Evolutionary conservation across 1,140 invertebrate genomes (phyloP), one percentile per base, ranked within the genome.

Genomic region (Danaus melanippus): DNA sequence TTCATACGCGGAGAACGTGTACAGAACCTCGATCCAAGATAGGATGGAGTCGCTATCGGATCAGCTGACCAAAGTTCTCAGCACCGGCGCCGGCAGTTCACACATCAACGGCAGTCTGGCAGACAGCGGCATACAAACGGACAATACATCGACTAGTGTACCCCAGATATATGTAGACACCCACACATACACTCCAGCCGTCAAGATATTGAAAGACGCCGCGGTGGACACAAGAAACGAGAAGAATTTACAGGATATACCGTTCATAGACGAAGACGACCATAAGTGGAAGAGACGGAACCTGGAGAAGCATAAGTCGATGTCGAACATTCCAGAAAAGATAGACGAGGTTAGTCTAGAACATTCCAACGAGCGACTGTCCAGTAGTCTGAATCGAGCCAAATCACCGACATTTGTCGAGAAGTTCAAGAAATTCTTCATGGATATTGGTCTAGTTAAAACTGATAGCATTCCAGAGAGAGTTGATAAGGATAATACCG

Each of bases 391-490:
- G 8, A 84, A 86, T 46, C 64, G 84, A 71, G 70, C 84, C 0
- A 80, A 80, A 57, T 86, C 84, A 5, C 84, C 84, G 12, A 84
- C 81, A 0, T 86, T 86, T 15, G 80, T 86, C 0, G 81, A 86
- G 60, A 84, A 81, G 64, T 86, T 86, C 52, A 86, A 84, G 53
- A 74, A 82, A 52, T 86, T 86, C 68, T 86, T 86, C 65, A 67
- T 72, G 32, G 83, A 86, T 47, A 80, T 86, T 0, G 83, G 83
- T 0, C 52, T 86, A 17, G 78, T 78, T 17, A 84, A 83, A 60
- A 53, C 68, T 0, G 78, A 76, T 0, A 76, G 69, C 15, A 46
- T 57, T 0, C 59, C 71, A 32, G 21, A 32, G 21, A 7, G 21
- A 32, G 7, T 7, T 32, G 2, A 32, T 7, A 7, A 0, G 4